A percentile compares a stretch with the other conserved stretches of the same genome.
Conservation (phyloP, 2,797 vertebrate species). For the Apogon hyalosoma region DNA sequence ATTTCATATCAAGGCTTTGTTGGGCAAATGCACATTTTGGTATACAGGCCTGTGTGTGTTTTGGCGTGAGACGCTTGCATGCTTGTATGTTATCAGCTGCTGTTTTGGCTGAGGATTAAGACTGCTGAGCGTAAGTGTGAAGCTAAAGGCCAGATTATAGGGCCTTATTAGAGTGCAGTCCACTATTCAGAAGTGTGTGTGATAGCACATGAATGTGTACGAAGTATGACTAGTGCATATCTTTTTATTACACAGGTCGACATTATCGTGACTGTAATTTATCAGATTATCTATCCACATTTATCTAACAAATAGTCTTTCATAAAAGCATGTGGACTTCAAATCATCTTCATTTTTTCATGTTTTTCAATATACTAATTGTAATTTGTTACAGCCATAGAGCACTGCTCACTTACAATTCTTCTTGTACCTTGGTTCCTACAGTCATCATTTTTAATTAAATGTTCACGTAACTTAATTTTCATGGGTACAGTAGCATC, state of each 20-base stretch:
- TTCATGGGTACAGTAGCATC: not conserved
- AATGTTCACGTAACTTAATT: not conserved
- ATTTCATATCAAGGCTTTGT: not conserved
- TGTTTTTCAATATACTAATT: too few relatives aligned
- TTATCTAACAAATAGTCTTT: too few relatives aligned
- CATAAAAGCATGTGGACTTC: too few relatives aligned
- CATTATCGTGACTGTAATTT: too few relatives aligned
- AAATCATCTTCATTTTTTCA: too few relatives aligned
- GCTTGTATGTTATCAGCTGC: constrained; percentile 44
- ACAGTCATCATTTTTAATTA: not conserved
- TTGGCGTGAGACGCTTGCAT: constrained; percentile 3
- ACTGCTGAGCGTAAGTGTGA: constrained; percentile 62
- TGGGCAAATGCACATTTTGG: not conserved
- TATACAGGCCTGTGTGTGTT: not conserved
- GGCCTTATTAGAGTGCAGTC: constrained; percentile 68
- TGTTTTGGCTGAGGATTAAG: constrained; percentile 73
- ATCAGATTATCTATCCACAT: too few relatives aligned
- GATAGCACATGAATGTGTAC: constrained; percentile 25
- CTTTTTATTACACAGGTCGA: constrained; percentile 6
- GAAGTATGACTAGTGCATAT: constrained; percentile 1
- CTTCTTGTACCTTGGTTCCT: not conserved
- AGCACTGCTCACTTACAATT: too few relatives aligned
- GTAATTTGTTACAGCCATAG: too few relatives aligned
- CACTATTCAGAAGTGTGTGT: constrained; percentile 47
- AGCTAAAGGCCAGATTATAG: constrained; percentile 78